Percentiles rank a stretch among this genome's conserved stretches.
phyloP scores from a whole-genome alignment of 2,888 invertebrate species.

The Eucera pruinosa region DNA sequence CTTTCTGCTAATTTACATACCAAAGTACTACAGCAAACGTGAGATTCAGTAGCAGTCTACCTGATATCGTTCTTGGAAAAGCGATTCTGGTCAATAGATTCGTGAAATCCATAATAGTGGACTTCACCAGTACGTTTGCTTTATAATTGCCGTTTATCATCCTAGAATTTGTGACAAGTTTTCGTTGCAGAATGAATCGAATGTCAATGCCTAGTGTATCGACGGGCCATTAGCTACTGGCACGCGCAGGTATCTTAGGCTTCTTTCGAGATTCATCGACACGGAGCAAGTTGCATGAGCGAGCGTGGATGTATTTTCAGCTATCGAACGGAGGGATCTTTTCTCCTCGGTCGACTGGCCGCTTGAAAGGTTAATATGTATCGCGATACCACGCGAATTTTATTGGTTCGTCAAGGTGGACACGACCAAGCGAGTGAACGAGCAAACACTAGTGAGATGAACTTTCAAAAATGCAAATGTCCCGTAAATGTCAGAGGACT shows the following conservation, averaged over 20 bases:
- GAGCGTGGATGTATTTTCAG: constrained; percentile 20
- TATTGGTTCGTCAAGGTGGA: constrained; percentile 34
- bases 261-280: constrained; percentile 38
- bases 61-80: no score
- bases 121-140: no score
- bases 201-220: constrained; percentile 50
- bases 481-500: constrained; percentile 44
- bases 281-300: not conserved
- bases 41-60: no score
- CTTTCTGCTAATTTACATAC: no score
- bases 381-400: constrained; percentile 36
- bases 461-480: constrained; percentile 47
- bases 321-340: constrained; percentile 41
- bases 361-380: constrained; percentile 48
- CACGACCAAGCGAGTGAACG: constrained; percentile 5
- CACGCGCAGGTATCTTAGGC: constrained; percentile 13
- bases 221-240: constrained; percentile 33
- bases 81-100: no score
- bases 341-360: constrained; percentile 41
- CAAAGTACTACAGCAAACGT: no score
- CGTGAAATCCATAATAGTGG: no score
- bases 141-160: no score
- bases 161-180: not conserved
- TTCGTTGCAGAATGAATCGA: constrained; percentile 41
- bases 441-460: not conserved